These are phyloP conservation scores for Etheostoma perlongum DNA, from an alignment of 2,797 vertebrate genomes.

Conservation along the genomic window DNA sequence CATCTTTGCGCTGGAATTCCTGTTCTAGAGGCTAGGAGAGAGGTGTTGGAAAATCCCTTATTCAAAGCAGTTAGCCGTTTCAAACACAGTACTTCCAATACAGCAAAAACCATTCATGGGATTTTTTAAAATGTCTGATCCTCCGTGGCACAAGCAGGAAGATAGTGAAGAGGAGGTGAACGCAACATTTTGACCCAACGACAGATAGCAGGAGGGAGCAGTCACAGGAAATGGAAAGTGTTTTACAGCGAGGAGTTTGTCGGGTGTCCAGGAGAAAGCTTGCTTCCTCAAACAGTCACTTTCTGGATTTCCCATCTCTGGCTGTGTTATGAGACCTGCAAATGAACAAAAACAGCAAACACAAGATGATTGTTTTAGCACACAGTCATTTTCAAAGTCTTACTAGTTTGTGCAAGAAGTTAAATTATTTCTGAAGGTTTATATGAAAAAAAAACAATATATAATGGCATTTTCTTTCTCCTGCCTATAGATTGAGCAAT, in stretches of 20 bases:
- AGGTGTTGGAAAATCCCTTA: slow-evolving; percentile 41
- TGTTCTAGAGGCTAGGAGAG: slow-evolving; percentile 40
- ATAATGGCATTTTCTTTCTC: not conserved
- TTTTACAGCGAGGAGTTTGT: slow-evolving; percentile 66
- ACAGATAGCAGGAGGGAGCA: slow-evolving; percentile 85
- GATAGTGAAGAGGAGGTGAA: slow-evolving; percentile 65
- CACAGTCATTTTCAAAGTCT: not conserved
- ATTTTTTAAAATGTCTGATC: slow-evolving; percentile 57
- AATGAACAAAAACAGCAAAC: slow-evolving; percentile 78
- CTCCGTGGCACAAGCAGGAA: slow-evolving; percentile 79
- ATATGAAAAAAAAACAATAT: not conserved
- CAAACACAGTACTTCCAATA: slow-evolving; percentile 67
- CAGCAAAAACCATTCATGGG: slow-evolving; percentile 72
- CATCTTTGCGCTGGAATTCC: slow-evolving; percentile 70
- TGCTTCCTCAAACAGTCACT: slow-evolving; percentile 75
- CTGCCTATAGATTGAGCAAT: not conserved
- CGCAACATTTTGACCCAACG: slow-evolving; percentile 80
- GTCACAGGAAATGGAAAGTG: slow-evolving; percentile 68
- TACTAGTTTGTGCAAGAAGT: not conserved
- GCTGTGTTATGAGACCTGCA: slow-evolving; percentile 95
- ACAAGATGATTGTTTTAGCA: slow-evolving; percentile 12
- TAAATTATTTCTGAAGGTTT: not conserved
- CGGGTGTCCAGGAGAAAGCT: slow-evolving; percentile 75
- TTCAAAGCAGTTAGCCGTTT: slow-evolving; percentile 55
- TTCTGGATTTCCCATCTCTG: slow-evolving; percentile 80